Percentiles rank a stretch among this genome's conserved stretches.
Evolutionary conservation across 1,140 invertebrate species (phyloP).

Genomic region (Sarcophaga peregrina): DNA sequence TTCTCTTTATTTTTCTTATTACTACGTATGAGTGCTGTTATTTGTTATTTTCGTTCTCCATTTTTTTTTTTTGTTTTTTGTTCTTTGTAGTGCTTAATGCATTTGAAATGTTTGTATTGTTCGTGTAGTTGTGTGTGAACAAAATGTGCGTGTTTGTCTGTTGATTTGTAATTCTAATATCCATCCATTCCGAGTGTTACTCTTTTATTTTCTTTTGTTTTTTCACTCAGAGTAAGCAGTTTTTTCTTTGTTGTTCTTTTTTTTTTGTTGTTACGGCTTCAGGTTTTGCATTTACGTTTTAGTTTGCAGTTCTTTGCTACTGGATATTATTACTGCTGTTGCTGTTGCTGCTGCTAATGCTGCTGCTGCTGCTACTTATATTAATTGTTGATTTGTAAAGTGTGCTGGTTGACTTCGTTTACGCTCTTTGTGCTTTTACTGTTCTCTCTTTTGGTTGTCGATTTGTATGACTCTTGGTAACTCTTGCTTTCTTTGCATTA

Average conservation of each 20-base stretch:
- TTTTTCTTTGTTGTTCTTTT: background rate
- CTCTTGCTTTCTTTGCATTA: conserved; percentile 41
- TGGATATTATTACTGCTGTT: conserved; percentile 40
- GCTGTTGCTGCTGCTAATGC: conserved; percentile 10
- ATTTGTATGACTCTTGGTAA: conserved; percentile 17
- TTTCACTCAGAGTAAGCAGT: conserved; percentile 18
- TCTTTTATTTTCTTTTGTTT: background rate
- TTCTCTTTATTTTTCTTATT: background rate
- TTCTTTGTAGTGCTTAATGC: background rate
- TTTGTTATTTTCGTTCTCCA: background rate
- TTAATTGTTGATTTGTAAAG: background rate
- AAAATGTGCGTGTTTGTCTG: background rate
- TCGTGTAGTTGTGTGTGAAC: background rate
- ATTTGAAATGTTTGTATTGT: conserved; percentile 6
- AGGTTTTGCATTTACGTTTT: no score
- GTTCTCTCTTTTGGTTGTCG: background rate
- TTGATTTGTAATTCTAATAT: background rate
- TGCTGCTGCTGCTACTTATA: background rate
- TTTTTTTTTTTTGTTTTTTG: background rate
- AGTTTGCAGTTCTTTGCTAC: background rate
- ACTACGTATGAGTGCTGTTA: background rate
- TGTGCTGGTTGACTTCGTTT: background rate
- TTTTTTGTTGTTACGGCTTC: no score
- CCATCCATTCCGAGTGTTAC: background rate
- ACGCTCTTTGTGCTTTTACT: conserved; percentile 2